Percentiles rank a stretch among this genome's conserved stretches.
Evolutionary conservation across 2,888 invertebrate species (phyloP).

Genomic region (Hirtodrosophila alboralis): DNA sequence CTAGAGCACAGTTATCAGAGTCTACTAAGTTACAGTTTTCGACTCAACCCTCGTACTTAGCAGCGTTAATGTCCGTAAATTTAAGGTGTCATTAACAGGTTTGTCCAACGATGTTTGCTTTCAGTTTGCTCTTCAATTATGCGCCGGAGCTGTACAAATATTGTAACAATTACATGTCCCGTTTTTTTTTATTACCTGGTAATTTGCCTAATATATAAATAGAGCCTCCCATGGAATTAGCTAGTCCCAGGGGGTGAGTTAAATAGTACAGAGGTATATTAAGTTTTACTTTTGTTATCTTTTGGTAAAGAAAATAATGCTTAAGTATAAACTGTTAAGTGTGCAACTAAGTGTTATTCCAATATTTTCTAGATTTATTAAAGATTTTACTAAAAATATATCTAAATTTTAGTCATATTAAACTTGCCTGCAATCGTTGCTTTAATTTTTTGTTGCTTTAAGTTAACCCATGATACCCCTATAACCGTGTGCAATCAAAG

Average conservation of each 20-base stretch:
- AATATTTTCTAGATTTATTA: no score
- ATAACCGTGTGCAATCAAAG: constrained; percentile 47
- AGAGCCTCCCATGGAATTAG: constrained; percentile 68
- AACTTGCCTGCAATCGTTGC: constrained; percentile 45
- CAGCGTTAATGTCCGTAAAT: constrained; percentile 73
- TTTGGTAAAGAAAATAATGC: background rate
- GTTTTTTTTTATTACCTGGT: constrained; percentile 68
- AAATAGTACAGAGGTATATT: constrained; percentile 1
- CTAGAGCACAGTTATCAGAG: constrained; percentile 25
- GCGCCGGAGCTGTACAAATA: constrained; percentile 57
- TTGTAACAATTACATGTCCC: constrained; percentile 73
- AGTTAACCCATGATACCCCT: constrained; percentile 19
- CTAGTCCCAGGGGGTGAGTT: constrained; percentile 8
- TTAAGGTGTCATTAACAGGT: constrained; percentile 81
- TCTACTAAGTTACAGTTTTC: constrained; percentile 27
- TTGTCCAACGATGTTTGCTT: constrained; percentile 52
- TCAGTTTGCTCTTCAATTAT: constrained; percentile 71
- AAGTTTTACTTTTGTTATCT: no score
- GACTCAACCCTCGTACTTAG: constrained; percentile 18
- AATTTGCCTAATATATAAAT: constrained; percentile 76
- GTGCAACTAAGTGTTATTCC: no score
- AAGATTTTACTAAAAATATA: no score
- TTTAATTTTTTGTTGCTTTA: constrained; percentile 4
- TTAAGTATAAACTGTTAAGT: constrained; percentile 2
- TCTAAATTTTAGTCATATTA: constrained; percentile 18